Conservation (phyloP, 1,140 invertebrate genomes). For the Diprion similis region DNA sequence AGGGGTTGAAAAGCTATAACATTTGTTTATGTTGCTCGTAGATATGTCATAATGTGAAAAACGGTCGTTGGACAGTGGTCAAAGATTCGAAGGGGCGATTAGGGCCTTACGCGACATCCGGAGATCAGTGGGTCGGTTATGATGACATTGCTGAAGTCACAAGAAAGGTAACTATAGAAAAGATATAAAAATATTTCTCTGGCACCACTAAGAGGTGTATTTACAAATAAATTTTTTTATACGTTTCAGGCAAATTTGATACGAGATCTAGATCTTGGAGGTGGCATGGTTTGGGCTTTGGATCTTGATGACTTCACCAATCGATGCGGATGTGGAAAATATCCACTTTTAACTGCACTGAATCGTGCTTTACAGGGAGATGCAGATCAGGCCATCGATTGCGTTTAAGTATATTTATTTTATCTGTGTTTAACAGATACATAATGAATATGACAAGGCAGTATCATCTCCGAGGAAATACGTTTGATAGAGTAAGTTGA, state of each 20-base stretch:
- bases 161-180: conserved; percentile 47
- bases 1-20: too few relatives aligned
- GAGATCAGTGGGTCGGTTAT: conserved; percentile 84
- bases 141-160: conserved; percentile 75
- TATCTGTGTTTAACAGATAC: too few relatives aligned
- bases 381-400: conserved; percentile 16
- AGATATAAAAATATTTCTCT: neutral
- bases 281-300: conserved; percentile 83
- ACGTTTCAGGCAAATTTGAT: conserved; percentile 59
- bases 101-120: conserved; percentile 76
- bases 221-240: neutral
- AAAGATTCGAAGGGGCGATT: conserved; percentile 69
- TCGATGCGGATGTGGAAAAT: conserved; percentile 69
- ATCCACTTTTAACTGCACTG: conserved; percentile 64
- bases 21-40: conserved; percentile 40
- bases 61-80: conserved; percentile 70
- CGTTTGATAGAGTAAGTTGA: neutral
- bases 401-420: neutral
- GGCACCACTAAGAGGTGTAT: neutral
- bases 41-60: conserved; percentile 70
- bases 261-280: conserved; percentile 68
- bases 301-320: conserved; percentile 80
- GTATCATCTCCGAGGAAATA: too few relatives aligned
- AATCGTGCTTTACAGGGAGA: conserved; percentile 44
- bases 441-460: too few relatives aligned